Base-by-base conservation (phyloP, 2,797 vertebrate species). In the Phalloptychus januarius region DNA sequence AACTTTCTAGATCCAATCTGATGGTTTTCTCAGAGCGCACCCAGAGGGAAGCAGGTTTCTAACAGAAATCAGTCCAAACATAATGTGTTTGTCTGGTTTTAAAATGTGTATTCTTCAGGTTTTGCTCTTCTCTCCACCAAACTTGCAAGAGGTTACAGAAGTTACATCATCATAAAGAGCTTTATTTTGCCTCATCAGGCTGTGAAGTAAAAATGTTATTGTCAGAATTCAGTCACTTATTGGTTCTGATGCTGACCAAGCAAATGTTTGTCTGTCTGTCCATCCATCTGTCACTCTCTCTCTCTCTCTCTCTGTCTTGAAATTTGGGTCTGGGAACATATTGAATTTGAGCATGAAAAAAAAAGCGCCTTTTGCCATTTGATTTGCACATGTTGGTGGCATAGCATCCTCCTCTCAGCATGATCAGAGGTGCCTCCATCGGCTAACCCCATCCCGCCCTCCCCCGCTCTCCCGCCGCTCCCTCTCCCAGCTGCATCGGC, bases 401-500 rank as follows among this genome's bases (percentile, higher is more conserved):
- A 67, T 92, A 85, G 89, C 93, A 91, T 94, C 78, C 89, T 95
- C 94, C 93, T 91, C 87, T 86, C 83, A 92, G 96, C 85, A 76
- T 78, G 84, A 96, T 91, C 94, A 90, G 91, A 93, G 89, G 91
- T 80, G 48, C 84, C 90, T 89, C 93, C 94, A 92, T 86, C 90
- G 91, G 61, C 83, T 75, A 13, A 78, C 78, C 63, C 45, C 63
- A 18, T 2, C 15, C 92, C 90, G 83, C 74, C 84, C 70, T 78
- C 87, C 76, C 84, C 84, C 75, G 8, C 40, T 79, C 65, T 71
- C 83, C 85, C 81, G 75, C 23, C 44, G 78, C 65, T 61, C 52
- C 80, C 83, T 82, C 85, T 86, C 86, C 81, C 84, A 93, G 88
- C 91, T 94, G 90, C 91, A 89, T 91, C 84, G 88, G 95, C 96